These are phyloP conservation scores for Xanthostigma xanthostigma DNA, from an alignment of 2,888 invertebrate species.

Conservation along the genomic window DNA sequence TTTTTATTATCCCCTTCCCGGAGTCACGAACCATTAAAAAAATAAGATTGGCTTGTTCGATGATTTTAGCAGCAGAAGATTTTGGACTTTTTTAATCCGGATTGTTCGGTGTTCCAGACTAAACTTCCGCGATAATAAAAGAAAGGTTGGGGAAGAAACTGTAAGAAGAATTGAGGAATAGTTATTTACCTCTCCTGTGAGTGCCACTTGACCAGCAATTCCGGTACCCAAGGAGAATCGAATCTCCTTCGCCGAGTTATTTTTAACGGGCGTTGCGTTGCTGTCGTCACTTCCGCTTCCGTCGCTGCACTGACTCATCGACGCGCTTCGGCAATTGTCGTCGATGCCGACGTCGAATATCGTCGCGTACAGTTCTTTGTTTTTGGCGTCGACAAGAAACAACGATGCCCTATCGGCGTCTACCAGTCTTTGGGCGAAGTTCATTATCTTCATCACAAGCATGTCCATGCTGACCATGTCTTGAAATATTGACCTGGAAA, in stretches of 20 bases:
- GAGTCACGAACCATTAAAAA: too few relatives aligned
- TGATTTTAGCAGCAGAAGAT: too few relatives aligned
- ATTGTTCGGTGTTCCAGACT: too few relatives aligned
- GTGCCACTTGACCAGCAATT: constrained; percentile 69
- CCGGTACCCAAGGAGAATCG: constrained; percentile 62
- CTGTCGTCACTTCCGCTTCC: constrained; percentile 15
- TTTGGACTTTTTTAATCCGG: too few relatives aligned
- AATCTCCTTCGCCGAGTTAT: constrained; percentile 35
- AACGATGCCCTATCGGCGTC: constrained; percentile 73
- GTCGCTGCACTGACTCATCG: background rate
- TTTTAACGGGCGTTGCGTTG: constrained; percentile 15
- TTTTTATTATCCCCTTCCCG: too few relatives aligned
- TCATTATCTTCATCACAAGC: constrained; percentile 69
- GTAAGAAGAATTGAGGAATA: too few relatives aligned
- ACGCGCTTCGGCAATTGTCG: background rate
- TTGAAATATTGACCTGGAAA: constrained; percentile 66
- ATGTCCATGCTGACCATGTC: constrained; percentile 75
- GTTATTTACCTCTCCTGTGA: constrained; percentile 44
- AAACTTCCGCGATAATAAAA: too few relatives aligned
- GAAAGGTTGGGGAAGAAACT: too few relatives aligned
- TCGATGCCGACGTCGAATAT: constrained; percentile 56
- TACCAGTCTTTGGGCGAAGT: constrained; percentile 66
- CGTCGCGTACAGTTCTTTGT: constrained; percentile 62
- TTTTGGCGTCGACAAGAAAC: constrained; percentile 61
- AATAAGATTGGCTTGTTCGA: too few relatives aligned